Base-by-base conservation (phyloP, 2,888 invertebrate genomes). In the Scaptomyza parva region DNA sequence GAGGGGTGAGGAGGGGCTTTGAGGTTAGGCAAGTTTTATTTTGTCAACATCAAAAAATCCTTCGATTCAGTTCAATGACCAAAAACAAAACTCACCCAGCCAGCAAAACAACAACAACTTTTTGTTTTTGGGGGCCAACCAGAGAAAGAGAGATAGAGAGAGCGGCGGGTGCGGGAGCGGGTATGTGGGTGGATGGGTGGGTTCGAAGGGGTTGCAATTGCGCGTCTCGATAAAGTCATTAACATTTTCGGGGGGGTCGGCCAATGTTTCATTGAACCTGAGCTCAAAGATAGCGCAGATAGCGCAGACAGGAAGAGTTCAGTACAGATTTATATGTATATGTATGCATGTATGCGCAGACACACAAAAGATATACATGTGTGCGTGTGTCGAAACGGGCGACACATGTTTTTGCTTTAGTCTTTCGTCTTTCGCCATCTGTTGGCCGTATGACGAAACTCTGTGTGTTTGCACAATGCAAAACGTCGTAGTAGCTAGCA, bases 221-320 rank as follows among this genome's bases (percentile, higher is more conserved):
- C 65, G 66, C 53, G 26, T 41, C 58, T 57, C 40, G n/a, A 30
- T 57, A 57, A 61, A 61, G 73, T 76, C 73, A 73, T 73, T 73
- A 73, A 76, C 73, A 73, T 73, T 73, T 73, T 58, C 70, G 70
- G 70, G 75, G n/a, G n/a, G n/a, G n/a, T n/a, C 70, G 76, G 17
- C 37, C 76, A 18, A 58, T 35, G 76, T 48, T 65, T 65, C 73
- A 51, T 73, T 73, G 73, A 73, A 73, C 73, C 70, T 61, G 39
- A 58, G 57, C 61, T 55, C 47, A 67, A 62, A n/a, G 57, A 60
- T 70, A 70, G 47, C 53, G 47, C 37, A 14, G n/a, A 12, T 12
- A 30, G 30, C 18, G 48, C 51, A 17, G 33, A 33, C 52, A 48
- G 37, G 48, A 45, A 41, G 43, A 43, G 59, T 30, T n/a, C n/a